phyloP scores from a whole-genome alignment of 2,888 invertebrate genomes.

The Itoplectis maculator region DNA sequence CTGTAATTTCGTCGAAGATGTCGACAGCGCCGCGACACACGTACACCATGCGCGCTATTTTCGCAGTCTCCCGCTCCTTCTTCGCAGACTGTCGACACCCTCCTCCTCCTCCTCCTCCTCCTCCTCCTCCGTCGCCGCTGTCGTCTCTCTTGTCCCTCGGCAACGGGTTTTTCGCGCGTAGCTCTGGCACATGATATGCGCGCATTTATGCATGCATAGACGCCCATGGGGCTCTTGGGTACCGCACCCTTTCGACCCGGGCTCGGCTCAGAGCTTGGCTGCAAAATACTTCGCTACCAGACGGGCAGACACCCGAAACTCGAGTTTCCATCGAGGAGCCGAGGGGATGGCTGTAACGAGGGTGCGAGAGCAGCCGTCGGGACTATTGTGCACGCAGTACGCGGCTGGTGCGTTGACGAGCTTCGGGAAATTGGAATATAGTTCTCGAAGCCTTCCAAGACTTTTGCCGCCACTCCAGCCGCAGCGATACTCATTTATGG shows the following conservation, averaged over 20 bases:
- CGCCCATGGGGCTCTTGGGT: conserved; percentile 20
- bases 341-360: background rate
- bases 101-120: background rate
- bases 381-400: background rate
- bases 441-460: conserved; percentile 1
- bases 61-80: background rate
- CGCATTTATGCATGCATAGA: conserved; percentile 23
- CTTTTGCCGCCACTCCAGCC: background rate
- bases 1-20: background rate
- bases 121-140: background rate
- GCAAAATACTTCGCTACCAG: conserved; percentile 20
- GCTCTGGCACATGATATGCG: background rate
- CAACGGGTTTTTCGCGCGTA: conserved; percentile 1
- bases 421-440: conserved; percentile 8
- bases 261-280: background rate
- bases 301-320: conserved; percentile 21
- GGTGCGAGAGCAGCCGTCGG: background rate
- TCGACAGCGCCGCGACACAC: background rate
- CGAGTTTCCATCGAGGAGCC: conserved; percentile 1
- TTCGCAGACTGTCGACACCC: background rate
- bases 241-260: background rate
- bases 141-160: background rate
- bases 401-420: background rate
- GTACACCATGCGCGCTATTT: background rate
- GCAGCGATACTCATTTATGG: background rate